These are phyloP conservation scores for Alcis repandata DNA, from an alignment of 2,888 invertebrate species.

Conservation along the genomic window DNA sequence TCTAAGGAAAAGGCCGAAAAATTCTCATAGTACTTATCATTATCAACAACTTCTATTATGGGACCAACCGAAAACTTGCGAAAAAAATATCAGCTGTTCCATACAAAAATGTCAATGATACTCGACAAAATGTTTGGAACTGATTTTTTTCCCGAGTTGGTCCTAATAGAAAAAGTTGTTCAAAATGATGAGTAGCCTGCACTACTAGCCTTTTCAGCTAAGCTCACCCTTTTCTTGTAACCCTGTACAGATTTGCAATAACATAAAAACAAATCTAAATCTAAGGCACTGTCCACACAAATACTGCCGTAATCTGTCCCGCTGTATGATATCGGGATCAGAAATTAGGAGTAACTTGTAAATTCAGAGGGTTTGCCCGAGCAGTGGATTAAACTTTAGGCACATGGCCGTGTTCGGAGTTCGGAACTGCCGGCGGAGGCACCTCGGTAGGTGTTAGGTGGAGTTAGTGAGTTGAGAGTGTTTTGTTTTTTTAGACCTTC, in stretches of 20 bases:
- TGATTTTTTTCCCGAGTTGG: too few relatives aligned
- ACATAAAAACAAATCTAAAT: neutral
- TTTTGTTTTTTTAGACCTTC: neutral
- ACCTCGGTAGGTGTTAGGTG: conserved; percentile 7
- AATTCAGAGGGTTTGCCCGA: conserved; percentile 44
- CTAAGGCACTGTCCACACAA: conserved; percentile 7
- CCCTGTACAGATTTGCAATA: neutral
- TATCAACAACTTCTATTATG: too few relatives aligned
- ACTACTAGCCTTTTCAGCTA: too few relatives aligned
- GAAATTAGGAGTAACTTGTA: conserved; percentile 50
- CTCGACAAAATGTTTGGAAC: too few relatives aligned
- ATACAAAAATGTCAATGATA: too few relatives aligned
- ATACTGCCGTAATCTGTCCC: conserved; percentile 18
- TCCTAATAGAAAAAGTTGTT: too few relatives aligned
- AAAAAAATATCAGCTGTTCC: too few relatives aligned
- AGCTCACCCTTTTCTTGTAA: too few relatives aligned
- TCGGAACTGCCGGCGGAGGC: conserved; percentile 12
- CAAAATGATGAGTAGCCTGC: too few relatives aligned
- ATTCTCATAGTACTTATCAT: too few relatives aligned
- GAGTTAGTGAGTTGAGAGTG: neutral
- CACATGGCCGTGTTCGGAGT: conserved; percentile 31
- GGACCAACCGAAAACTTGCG: too few relatives aligned
- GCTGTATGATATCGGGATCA: conserved; percentile 48
- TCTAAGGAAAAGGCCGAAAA: too few relatives aligned
- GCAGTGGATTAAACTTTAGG: conserved; percentile 35